Evolutionary conservation across 2,797 vertebrate genomes (phyloP), one percentile per base, ranked within the genome.

Genomic region (Chromobotia macracanthus): DNA sequence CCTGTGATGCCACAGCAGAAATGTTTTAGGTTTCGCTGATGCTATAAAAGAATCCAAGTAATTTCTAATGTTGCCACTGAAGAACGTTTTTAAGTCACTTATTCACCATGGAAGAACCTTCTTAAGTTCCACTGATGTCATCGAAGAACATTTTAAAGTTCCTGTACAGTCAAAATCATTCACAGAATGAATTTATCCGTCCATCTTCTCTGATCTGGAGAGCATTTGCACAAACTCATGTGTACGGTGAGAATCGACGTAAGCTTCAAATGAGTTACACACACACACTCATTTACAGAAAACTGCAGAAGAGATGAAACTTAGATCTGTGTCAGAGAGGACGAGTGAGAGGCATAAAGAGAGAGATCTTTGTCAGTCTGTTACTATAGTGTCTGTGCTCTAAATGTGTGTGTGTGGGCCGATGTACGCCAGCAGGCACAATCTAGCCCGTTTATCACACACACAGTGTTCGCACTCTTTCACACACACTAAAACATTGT

Each of bases 391-490:
- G 21, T 60, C 56, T 28, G 23, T 3, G 48, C 61, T 65, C 48
- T 53, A 28, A 51, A 18, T 64, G 46, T 23, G 60, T 41, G 19
- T 35, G 48, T 53, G 63, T 13, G 67, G 68, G 58, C 46, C 41
- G 68, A 68, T 48, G 31, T 55, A 56, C 5, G 61, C 63, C 63
- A 80, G 41, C 51, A 80, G 69, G 38, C 71, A 68, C 79, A 75
- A 68, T 67, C 79, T 67, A 58, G 46, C 79, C 44, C 18, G 63
- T 68, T 58, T 68, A 75, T 75, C 70, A 69, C 63, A 51, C 35
- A 70, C 72, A 38, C 38, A 38, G 3, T 38, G 53, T 9, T 60
- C 51, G 61, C 58, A 19, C n/a, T 58, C 56, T 50, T 56, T 72
- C 73, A 56, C 56, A 77, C 21, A 67, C 55, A 61, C 66, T 64